These are phyloP conservation scores for Chanos chanos DNA, from an alignment of 2,797 vertebrate species.

Conservation along the genomic window DNA sequence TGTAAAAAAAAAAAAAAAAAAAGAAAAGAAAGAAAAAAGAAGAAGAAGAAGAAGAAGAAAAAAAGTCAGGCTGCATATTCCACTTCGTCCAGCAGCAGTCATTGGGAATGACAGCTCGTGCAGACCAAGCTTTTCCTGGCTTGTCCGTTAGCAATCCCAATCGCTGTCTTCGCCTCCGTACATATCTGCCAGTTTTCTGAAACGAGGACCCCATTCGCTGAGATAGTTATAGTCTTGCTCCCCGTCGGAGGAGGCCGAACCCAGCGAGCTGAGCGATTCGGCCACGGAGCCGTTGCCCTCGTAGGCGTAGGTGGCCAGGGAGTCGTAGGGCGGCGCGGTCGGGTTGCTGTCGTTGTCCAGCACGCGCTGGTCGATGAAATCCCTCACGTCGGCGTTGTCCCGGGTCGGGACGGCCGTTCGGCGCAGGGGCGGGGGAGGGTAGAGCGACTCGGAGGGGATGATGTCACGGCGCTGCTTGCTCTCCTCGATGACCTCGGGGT, in stretches of 20 bases:
- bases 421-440: conserved; percentile 46
- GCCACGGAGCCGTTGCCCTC: conserved; percentile 90
- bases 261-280: conserved; percentile 89
- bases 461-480: conserved; percentile 86
- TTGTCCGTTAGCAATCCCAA: conserved; percentile 78
- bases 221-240: conserved; percentile 95
- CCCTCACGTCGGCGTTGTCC: conserved; percentile 85
- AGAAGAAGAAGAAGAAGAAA: conserved; percentile 15
- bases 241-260: conserved; percentile 79
- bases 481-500: conserved; percentile 79
- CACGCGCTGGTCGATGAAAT: conserved; percentile 91
- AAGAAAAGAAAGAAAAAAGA: background rate
- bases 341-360: conserved; percentile 87
- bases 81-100: background rate
- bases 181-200: conserved; percentile 92
- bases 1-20: background rate
- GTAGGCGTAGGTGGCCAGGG: conserved; percentile 93
- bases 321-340: conserved; percentile 91
- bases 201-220: conserved; percentile 92
- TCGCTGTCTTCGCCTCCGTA: conserved; percentile 85
- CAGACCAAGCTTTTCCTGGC: background rate
- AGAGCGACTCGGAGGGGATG: conserved; percentile 80
- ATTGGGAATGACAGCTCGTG: too few relatives aligned
- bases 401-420: conserved; percentile 62
- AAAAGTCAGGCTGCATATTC: conserved; percentile 32